phyloP scores from a whole-genome alignment of 2,888 invertebrate species.

The Torymus tubicola region DNA sequence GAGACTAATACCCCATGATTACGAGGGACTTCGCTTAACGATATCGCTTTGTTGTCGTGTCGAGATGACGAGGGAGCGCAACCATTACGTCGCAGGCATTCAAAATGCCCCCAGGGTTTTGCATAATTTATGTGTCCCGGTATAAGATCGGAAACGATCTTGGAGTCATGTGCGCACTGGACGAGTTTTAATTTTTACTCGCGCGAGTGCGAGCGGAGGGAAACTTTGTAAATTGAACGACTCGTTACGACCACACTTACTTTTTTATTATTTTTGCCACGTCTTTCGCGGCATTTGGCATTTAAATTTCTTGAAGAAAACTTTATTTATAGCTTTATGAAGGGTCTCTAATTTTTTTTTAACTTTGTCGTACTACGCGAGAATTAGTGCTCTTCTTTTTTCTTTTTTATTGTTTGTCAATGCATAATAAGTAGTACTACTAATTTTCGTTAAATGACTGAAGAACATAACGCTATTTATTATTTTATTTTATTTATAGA shows the following conservation, averaged over 20 bases:
- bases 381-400: no score
- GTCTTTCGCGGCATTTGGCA: neutral
- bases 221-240: constrained; percentile 29
- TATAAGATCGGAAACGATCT: constrained; percentile 1
- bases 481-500: no score
- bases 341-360: no score
- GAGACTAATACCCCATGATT: constrained; percentile 69
- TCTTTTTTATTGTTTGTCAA: no score
- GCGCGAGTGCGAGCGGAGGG: no score
- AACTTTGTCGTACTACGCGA: no score
- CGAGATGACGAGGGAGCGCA: neutral
- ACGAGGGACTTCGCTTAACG: constrained; percentile 60
- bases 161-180: neutral
- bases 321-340: constrained; percentile 1
- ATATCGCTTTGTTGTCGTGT: constrained; percentile 65
- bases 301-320: neutral
- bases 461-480: no score
- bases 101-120: constrained; percentile 57
- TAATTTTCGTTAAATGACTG: no score
- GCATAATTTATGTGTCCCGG: constrained; percentile 61
- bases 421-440: no score
- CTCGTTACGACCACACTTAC: neutral
- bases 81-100: constrained; percentile 49
- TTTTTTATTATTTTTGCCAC: constrained; percentile 13
- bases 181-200: constrained; percentile 27